Evolutionary conservation across 2,113 vertebrate genomes (phyloP).

Genomic region (Tachycineta bicolor): DNA sequence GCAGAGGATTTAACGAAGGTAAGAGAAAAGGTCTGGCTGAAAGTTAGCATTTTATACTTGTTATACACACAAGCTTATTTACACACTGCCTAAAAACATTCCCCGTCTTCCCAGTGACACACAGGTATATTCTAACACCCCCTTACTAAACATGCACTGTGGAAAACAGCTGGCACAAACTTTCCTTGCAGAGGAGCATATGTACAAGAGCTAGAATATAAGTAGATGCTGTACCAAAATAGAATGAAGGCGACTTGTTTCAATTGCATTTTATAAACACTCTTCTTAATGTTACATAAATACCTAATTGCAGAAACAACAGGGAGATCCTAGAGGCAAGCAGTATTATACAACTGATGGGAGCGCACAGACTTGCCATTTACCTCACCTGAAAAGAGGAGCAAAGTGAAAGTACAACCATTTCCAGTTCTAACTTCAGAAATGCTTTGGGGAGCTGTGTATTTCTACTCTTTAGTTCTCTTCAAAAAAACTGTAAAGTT

Average conservation of each 20-base stretch:
- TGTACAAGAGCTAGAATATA: neutral
- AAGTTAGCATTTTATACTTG: neutral
- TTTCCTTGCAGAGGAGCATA: neutral
- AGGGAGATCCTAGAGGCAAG: neutral
- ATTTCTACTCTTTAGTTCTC: neutral
- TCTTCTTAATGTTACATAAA: neutral
- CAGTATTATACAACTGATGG: neutral
- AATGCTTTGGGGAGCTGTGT: neutral
- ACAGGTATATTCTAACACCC: fast-evolving
- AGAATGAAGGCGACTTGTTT: neutral
- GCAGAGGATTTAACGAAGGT: neutral
- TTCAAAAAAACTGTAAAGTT: neutral
- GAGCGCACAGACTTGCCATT: neutral
- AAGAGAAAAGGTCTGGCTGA: neutral
- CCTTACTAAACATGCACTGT: neutral
- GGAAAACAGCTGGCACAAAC: neutral
- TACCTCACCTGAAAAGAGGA: neutral
- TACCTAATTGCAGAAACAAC: neutral
- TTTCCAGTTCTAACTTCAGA: neutral
- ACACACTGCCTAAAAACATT: neutral
- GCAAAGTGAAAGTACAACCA: neutral
- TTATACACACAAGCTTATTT: neutral
- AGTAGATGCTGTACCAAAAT: neutral
- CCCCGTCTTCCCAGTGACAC: neutral
- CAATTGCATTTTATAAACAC: neutral